A percentile compares a stretch with the other conserved stretches of the same genome.
phyloP scores from a whole-genome alignment of 2,113 vertebrate genomes.

The Otis tarda region DNA sequence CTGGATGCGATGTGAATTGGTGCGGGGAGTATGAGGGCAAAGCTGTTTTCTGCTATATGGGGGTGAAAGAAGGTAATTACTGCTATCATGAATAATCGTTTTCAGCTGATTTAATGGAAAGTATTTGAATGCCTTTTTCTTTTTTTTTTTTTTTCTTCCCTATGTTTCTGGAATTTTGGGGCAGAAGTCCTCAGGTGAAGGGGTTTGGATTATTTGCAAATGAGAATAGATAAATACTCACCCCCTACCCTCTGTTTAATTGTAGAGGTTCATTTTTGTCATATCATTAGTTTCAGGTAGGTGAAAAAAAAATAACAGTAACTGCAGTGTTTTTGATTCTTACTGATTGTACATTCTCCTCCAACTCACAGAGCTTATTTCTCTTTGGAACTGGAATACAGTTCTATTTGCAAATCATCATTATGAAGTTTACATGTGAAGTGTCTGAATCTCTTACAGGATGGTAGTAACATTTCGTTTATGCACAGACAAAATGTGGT shows the following conservation, averaged over 20 bases:
- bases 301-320: neutral
- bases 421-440: neutral
- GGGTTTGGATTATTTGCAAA: neutral
- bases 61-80: neutral
- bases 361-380: neutral
- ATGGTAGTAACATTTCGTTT: neutral
- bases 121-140: neutral
- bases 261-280: accelerated
- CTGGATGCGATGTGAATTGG: neutral
- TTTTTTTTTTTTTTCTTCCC: accelerated
- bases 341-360: neutral
- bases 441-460: neutral
- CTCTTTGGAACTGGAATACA: neutral
- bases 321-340: neutral
- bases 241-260: neutral
- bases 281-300: neutral
- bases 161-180: neutral
- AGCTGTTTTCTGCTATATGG: neutral
- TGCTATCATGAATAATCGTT: neutral
- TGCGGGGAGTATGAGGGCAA: neutral
- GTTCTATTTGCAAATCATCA: neutral
- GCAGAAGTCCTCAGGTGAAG: neutral
- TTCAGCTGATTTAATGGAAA: neutral
- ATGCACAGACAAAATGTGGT: neutral
- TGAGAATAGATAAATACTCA: no score